Evolutionary conservation across 2,888 invertebrate genomes (phyloP).

Genomic region (Laothoe populi): DNA sequence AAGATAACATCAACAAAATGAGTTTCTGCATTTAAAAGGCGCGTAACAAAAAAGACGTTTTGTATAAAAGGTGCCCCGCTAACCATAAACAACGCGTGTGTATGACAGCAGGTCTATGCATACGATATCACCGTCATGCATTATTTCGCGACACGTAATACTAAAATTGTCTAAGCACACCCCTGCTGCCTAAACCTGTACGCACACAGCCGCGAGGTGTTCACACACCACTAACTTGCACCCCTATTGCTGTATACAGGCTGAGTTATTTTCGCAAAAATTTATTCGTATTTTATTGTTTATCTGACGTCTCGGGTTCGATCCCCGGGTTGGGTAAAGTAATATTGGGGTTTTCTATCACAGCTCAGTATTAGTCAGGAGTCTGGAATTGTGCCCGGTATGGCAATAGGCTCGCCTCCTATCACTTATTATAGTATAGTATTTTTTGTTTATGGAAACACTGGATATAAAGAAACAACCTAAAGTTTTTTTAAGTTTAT

Average conservation of each 20-base stretch:
- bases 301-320: too few relatives aligned
- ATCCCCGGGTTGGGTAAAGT: too few relatives aligned
- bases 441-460: too few relatives aligned
- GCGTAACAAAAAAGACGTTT: conserved; percentile 47
- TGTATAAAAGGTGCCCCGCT: conserved; percentile 41
- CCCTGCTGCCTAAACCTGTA: conserved; percentile 67
- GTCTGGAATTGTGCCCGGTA: too few relatives aligned
- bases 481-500: too few relatives aligned
- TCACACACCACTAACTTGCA: conserved; percentile 52
- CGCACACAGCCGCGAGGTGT: conserved; percentile 44
- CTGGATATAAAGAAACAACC: too few relatives aligned
- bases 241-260: conserved; percentile 65
- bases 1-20: conserved; percentile 35
- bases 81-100: conserved; percentile 51
- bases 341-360: too few relatives aligned
- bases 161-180: conserved; percentile 82
- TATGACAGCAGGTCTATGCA: conserved; percentile 59
- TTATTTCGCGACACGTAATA: conserved; percentile 75
- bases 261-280: conserved; percentile 37
- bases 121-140: conserved; percentile 63
- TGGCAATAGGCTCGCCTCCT: too few relatives aligned
- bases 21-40: conserved; percentile 43
- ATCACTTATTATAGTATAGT: too few relatives aligned
- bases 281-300: background rate
- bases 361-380: too few relatives aligned